phyloP scores from a whole-genome alignment of 2,797 vertebrate species.

The Synanceia verrucosa region DNA sequence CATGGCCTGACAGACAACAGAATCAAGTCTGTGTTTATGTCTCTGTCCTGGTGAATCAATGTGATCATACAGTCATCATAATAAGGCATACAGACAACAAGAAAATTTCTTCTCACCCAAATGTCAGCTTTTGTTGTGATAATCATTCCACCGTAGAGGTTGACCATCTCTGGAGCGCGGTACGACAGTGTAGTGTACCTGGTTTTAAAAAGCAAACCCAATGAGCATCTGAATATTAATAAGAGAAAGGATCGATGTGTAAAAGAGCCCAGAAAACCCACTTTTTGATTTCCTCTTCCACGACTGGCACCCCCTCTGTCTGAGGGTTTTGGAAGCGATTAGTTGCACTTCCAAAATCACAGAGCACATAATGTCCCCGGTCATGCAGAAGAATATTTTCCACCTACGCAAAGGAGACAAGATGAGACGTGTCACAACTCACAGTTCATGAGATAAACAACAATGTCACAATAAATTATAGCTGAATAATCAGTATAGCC shows the following conservation, averaged over 20 bases:
- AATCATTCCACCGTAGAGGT: slow-evolving; percentile 93
- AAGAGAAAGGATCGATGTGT: neutral
- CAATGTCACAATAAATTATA: slow-evolving; percentile 1
- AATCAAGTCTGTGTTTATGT: neutral
- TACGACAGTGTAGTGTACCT: slow-evolving; percentile 99
- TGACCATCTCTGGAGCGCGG: slow-evolving; percentile 98
- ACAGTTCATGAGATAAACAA: neutral
- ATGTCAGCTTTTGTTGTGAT: slow-evolving; percentile 98
- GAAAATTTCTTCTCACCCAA: slow-evolving; percentile 86
- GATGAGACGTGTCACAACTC: slow-evolving; percentile 3
- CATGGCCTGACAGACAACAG: slow-evolving; percentile 85
- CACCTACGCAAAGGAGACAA: slow-evolving; percentile 82
- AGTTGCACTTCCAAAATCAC: slow-evolving; percentile 98
- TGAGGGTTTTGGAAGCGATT: slow-evolving; percentile 96
- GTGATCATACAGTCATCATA: neutral
- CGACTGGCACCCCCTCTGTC: slow-evolving; percentile 88
- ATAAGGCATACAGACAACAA: neutral
- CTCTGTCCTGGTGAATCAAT: neutral
- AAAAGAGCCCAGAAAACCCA: slow-evolving; percentile 65
- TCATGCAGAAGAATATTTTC: slow-evolving; percentile 98
- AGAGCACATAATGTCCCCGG: slow-evolving; percentile 96
- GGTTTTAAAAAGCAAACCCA: slow-evolving; percentile 43
- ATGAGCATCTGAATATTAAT: slow-evolving; percentile 9
- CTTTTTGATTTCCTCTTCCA: slow-evolving; percentile 99
- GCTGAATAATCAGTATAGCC: neutral